A percentile compares a stretch with the other conserved stretches of the same genome.
phyloP scores from a whole-genome alignment of 2,113 vertebrate genomes.

The Pseudonaja textilis region DNA sequence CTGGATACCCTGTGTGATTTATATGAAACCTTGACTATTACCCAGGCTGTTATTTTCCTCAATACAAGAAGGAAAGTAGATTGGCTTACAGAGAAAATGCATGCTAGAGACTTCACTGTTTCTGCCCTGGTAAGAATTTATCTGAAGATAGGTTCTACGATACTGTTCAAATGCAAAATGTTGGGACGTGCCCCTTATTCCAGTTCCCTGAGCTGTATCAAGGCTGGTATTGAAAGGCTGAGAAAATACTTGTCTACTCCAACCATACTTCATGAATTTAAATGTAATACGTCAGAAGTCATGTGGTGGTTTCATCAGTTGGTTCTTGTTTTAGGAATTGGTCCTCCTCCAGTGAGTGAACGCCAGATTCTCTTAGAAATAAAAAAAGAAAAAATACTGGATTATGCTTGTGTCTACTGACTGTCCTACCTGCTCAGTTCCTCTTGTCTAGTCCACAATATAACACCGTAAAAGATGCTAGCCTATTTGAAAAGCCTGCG shows the following conservation, averaged over 20 bases:
- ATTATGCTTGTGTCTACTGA: background rate
- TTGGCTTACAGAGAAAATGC: constrained; percentile 99
- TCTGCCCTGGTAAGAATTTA: constrained; percentile 87
- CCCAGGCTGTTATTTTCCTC: constrained; percentile 97
- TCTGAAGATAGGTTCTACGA: background rate
- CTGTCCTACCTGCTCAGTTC: background rate
- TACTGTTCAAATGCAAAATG: constrained; percentile 55
- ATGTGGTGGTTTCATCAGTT: background rate
- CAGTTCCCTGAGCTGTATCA: constrained; percentile 54
- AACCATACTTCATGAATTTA: background rate
- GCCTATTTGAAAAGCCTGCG: background rate
- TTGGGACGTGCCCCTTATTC: constrained; percentile 75
- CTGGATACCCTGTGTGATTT: constrained; percentile 96
- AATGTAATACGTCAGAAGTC: background rate
- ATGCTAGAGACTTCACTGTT: constrained; percentile 94
- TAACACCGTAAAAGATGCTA: background rate
- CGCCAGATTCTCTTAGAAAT: background rate
- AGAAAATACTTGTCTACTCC: background rate
- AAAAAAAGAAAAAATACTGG: background rate
- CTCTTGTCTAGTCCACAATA: background rate
- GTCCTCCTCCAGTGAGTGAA: background rate
- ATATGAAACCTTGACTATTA: constrained; percentile 97
- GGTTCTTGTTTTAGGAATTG: background rate
- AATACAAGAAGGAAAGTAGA: constrained; percentile 99
- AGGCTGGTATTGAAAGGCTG: too few species aligned